phyloP scores from a whole-genome alignment of 2,797 vertebrate genomes.

The Lycodopsis pacificus region DNA sequence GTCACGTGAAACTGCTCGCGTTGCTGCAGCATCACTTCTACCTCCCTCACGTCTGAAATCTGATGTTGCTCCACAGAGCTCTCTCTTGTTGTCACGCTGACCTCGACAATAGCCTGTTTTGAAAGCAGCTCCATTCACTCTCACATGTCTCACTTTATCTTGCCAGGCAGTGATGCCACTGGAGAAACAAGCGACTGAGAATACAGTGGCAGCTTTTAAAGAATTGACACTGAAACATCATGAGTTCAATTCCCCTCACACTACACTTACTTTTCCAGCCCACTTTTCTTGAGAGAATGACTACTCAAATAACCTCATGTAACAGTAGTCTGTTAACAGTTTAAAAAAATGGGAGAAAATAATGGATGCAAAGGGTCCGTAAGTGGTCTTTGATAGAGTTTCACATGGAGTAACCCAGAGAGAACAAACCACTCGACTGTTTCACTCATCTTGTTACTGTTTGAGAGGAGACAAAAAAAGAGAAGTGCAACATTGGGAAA shows the following conservation, averaged over 20 bases:
- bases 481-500: neutral
- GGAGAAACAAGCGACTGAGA: slow-evolving; percentile 39
- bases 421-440: neutral
- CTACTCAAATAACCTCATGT: neutral
- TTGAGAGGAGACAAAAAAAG: neutral
- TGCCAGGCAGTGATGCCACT: slow-evolving; percentile 61
- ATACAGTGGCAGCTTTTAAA: slow-evolving; percentile 6
- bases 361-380: neutral
- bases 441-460: neutral
- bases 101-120: slow-evolving; percentile 67
- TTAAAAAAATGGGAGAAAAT: neutral
- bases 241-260: neutral
- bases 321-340: neutral
- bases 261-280: neutral
- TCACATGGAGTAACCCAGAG: neutral
- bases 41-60: slow-evolving; percentile 22
- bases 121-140: slow-evolving; percentile 66
- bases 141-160: slow-evolving; percentile 61
- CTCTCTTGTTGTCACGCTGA: slow-evolving; percentile 60
- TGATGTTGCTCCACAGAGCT: slow-evolving; percentile 47
- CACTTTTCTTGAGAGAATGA: neutral
- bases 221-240: neutral
- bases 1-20: slow-evolving; percentile 7
- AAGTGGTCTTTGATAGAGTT: neutral
- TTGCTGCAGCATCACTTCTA: slow-evolving; percentile 4